phyloP scores from a whole-genome alignment of 1,140 invertebrate species.

The Phenacoccus solenopsis region DNA sequence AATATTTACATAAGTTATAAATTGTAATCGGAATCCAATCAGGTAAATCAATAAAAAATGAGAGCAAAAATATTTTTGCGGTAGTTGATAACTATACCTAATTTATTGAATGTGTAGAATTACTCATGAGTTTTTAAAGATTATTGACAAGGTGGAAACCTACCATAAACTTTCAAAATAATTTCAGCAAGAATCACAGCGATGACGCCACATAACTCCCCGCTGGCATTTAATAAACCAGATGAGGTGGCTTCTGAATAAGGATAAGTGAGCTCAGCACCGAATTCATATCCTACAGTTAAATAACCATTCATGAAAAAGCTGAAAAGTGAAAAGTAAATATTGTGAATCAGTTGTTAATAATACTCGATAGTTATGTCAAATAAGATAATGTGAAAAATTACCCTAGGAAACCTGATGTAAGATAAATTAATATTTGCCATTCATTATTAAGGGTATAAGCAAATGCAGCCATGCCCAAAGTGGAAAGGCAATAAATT shows the following conservation, averaged over 20 bases:
- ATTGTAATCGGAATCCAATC: too few species aligned
- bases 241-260: constrained; percentile 77
- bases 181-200: constrained; percentile 46
- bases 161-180: constrained; percentile 35
- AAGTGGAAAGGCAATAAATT: constrained; percentile 66
- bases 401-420: constrained; percentile 61
- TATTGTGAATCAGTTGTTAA: not conserved
- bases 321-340: not conserved
- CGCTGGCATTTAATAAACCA: constrained; percentile 69
- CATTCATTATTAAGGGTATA: constrained; percentile 54
- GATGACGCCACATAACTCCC: constrained; percentile 57
- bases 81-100: too few species aligned
- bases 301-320: constrained; percentile 72
- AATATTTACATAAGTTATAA: too few species aligned
- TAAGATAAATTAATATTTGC: constrained; percentile 62
- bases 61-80: too few species aligned
- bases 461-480: constrained; percentile 77
- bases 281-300: constrained; percentile 91
- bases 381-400: constrained; percentile 27
- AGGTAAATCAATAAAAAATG: too few species aligned
- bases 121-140: too few species aligned
- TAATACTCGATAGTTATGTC: too few species aligned
- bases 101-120: too few species aligned
- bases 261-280: constrained; percentile 86
- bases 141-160: too few species aligned